Conservation (phyloP, 1,140 invertebrate genomes). For the Planococcus citri region DNA sequence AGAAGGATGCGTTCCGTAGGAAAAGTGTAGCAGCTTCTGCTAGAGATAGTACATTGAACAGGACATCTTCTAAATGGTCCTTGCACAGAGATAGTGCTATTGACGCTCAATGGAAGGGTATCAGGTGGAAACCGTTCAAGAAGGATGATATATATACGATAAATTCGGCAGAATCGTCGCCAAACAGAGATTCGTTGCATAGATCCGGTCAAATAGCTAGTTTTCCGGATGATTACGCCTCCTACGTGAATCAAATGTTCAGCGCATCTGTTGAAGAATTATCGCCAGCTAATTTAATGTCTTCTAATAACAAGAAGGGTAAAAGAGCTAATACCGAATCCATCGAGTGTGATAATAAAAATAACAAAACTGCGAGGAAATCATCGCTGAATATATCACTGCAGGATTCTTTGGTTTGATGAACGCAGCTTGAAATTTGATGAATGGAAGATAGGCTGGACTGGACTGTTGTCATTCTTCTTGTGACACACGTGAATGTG, state of each 20-base stretch:
- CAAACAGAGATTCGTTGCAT: not conserved
- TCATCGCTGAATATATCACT: not conserved
- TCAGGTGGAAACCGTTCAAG: not conserved
- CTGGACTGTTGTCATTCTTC: too few species aligned
- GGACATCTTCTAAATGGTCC: not conserved
- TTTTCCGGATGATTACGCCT: not conserved
- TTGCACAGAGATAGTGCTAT: not conserved
- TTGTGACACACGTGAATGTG: too few species aligned
- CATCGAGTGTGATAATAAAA: not conserved
- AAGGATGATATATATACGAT: not conserved
- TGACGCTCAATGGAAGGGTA: slow-evolving; percentile 6
- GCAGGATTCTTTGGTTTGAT: not conserved
- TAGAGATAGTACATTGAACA: not conserved
- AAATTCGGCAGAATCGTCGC: not conserved
- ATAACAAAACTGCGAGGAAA: not conserved
- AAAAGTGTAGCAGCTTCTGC: not conserved
- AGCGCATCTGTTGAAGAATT: not conserved
- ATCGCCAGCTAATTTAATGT: not conserved
- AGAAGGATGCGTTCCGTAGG: not conserved
- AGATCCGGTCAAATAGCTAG: not conserved
- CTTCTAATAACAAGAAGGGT: not conserved
- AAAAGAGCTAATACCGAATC: not conserved
- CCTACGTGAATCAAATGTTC: not conserved
- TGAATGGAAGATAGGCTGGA: too few species aligned
- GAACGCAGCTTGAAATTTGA: too few species aligned